Conservation (phyloP, 2,797 vertebrate species). For the Poeciliopsis paucimaculata region DNA sequence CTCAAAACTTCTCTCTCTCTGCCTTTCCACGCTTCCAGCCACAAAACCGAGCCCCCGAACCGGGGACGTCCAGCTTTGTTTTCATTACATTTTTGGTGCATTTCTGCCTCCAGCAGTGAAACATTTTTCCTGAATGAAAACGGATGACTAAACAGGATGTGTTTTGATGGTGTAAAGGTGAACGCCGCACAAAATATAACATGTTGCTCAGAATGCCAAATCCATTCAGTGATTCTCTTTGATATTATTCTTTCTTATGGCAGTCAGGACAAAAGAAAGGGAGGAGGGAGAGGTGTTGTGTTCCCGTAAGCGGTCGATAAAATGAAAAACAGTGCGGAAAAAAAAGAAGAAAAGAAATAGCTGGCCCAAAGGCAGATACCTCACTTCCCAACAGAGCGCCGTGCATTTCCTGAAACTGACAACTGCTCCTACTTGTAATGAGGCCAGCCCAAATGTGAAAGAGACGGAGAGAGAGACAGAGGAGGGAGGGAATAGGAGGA, state of each 20-base stretch:
- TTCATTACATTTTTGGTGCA: slow-evolving; percentile 45
- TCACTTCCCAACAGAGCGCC: slow-evolving; percentile 75
- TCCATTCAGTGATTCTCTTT: slow-evolving; percentile 19
- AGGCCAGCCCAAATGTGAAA: slow-evolving; percentile 58
- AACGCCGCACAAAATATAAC: slow-evolving; percentile 3
- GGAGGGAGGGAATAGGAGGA: slow-evolving; percentile 28
- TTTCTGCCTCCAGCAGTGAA: slow-evolving; percentile 18
- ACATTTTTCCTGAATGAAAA: background rate
- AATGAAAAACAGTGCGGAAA: background rate
- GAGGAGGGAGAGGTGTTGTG: slow-evolving; percentile 30
- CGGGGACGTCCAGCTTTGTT: slow-evolving; percentile 55
- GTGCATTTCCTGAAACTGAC: slow-evolving; percentile 80
- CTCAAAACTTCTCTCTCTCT: slow-evolving; percentile 46
- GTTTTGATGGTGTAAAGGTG: background rate
- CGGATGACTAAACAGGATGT: too few relatives aligned
- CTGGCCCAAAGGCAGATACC: slow-evolving; percentile 65
- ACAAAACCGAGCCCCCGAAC: slow-evolving; percentile 24
- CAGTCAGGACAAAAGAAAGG: slow-evolving; percentile 27
- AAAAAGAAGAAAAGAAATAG: slow-evolving; percentile 16
- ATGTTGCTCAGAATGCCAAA: background rate
- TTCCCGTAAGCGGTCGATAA: slow-evolving; percentile 74
- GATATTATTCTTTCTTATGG: slow-evolving; percentile 21
- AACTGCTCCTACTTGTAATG: slow-evolving; percentile 60
- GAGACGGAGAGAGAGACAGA: slow-evolving; percentile 36
- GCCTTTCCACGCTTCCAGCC: slow-evolving; percentile 21